Conservation (phyloP, 2,113 vertebrate genomes). For the Rousettus leschenaultii region DNA sequence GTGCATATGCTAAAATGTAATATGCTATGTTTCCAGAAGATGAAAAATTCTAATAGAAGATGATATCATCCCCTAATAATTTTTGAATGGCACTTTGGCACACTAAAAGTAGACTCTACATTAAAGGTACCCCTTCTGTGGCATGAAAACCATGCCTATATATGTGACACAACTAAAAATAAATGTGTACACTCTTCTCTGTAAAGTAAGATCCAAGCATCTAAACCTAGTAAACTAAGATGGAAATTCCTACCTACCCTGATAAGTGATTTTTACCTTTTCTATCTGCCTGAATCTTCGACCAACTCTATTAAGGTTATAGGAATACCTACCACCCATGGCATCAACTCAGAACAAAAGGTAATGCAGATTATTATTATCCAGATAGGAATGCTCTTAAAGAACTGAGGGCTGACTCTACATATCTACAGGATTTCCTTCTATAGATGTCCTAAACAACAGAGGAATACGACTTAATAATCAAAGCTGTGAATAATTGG, state of each 20-base stretch:
- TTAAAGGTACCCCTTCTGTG: not conserved
- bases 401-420: not conserved
- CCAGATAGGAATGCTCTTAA: not conserved
- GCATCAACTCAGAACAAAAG: not conserved
- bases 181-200: not conserved
- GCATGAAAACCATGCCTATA: not conserved
- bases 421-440: not conserved
- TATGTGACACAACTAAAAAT: slow-evolving; percentile 20
- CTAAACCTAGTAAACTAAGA: not conserved
- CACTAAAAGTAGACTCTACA: not conserved
- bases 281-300: slow-evolving; percentile 18
- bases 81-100: not conserved
- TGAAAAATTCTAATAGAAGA: not conserved
- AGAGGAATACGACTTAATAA: not conserved
- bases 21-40: not conserved
- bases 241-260: not conserved
- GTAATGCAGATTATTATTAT: not conserved
- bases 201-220: not conserved
- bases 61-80: not conserved
- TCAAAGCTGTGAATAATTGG: not conserved
- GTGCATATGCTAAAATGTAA: not conserved
- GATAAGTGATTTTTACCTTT: not conserved
- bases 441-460: not conserved
- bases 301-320: not conserved
- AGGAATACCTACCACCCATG: not conserved